Evolutionary conservation across 2,113 vertebrate genomes (phyloP).

Genomic region (Ammodytes dubius): DNA sequence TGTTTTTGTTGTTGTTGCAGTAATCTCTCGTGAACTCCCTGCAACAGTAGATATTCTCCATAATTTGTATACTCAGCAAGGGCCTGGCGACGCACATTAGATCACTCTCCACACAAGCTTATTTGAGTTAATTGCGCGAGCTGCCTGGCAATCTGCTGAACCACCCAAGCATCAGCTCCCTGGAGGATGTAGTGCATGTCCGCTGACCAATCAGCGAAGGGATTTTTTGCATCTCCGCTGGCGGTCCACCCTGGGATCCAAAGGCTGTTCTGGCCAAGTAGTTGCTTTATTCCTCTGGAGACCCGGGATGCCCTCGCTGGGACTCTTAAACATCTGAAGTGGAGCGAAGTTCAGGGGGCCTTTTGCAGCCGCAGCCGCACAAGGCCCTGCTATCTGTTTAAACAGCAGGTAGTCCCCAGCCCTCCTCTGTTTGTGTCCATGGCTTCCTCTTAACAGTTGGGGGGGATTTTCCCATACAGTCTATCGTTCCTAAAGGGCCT

Average conservation of each 20-base stretch:
- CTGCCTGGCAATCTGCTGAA: constrained; percentile 72
- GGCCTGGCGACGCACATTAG: constrained; percentile 67
- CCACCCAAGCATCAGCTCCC: constrained; percentile 78
- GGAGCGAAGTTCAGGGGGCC: constrained; percentile 71
- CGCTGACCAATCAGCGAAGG: constrained; percentile 67
- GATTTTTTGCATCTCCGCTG: constrained; percentile 64
- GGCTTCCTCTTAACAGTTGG: constrained; percentile 67
- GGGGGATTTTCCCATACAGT: constrained; percentile 77
- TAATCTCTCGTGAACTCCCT: constrained; percentile 15
- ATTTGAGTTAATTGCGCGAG: constrained; percentile 74
- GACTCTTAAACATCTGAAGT: constrained; percentile 79
- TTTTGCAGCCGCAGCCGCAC: constrained; percentile 56
- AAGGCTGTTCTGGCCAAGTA: constrained; percentile 82
- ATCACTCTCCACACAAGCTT: constrained; percentile 66
- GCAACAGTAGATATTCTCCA: constrained; percentile 35
- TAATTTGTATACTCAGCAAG: constrained; percentile 42
- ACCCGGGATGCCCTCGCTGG: constrained; percentile 60
- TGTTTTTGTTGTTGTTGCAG: not conserved
- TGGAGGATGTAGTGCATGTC: constrained; percentile 61
- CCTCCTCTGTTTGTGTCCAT: constrained; percentile 73
- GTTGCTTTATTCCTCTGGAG: constrained; percentile 79
- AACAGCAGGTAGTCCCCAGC: constrained; percentile 80
- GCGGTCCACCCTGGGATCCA: constrained; percentile 75
- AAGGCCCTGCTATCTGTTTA: constrained; percentile 77
- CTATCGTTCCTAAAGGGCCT: constrained; percentile 45